Percentiles rank a stretch among this genome's conserved stretches.
These are phyloP conservation scores for Numida meleagris DNA, from an alignment of 2,113 vertebrate species.

Conservation along the genomic window DNA sequence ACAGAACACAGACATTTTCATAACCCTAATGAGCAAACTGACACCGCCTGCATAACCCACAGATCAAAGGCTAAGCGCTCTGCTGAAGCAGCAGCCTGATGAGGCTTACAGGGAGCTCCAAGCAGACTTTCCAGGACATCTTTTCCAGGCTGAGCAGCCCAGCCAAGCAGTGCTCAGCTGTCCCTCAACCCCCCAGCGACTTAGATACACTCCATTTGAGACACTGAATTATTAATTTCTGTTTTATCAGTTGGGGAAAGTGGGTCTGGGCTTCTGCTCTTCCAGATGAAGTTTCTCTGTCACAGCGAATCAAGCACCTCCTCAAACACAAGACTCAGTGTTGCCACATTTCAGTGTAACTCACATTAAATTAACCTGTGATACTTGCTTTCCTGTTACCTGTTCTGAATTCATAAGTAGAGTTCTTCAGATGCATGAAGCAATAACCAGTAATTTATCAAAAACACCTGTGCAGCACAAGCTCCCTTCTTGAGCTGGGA, in stretches of 20 bases:
- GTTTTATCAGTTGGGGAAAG: background rate
- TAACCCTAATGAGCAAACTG: background rate
- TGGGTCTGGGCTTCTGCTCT: background rate
- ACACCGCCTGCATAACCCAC: background rate
- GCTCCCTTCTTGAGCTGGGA: background rate
- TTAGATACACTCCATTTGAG: background rate
- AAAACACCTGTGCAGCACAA: background rate
- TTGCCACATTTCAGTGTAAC: background rate
- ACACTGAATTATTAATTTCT: slow-evolving; percentile 12
- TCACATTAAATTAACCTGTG: background rate
- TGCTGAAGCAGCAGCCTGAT: background rate
- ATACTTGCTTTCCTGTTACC: background rate
- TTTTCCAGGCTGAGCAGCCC: background rate
- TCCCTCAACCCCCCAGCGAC: background rate
- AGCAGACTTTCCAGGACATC: background rate
- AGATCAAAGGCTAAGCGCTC: background rate
- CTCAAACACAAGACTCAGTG: background rate
- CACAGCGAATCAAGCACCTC: background rate
- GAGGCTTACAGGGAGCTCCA: background rate
- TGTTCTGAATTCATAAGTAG: background rate
- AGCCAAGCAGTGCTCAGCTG: background rate
- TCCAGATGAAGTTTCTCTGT: background rate
- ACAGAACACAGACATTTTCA: background rate
- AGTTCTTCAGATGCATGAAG: background rate
- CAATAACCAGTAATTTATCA: background rate